Evolutionary conservation across 2,888 invertebrate genomes (phyloP).

Genomic region (Sarcophaga caerulescens): DNA sequence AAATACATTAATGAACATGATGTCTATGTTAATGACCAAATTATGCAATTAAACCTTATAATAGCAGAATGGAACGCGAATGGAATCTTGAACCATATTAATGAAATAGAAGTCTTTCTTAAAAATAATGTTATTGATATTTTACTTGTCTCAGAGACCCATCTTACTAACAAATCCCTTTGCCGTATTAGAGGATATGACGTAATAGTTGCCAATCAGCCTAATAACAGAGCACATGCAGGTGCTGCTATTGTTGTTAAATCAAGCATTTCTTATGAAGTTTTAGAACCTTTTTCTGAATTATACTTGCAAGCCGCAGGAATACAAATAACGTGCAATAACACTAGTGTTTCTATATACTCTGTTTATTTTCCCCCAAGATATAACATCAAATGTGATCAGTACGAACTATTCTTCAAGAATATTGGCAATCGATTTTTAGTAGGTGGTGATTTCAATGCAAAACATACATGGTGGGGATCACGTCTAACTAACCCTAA

Average conservation of each 20-base stretch:
- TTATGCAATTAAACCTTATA: constrained; percentile 54
- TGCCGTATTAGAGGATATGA: constrained; percentile 18
- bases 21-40: background rate
- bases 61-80: constrained; percentile 58
- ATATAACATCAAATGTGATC: too few relatives aligned
- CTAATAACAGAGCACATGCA: constrained; percentile 12
- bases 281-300: background rate
- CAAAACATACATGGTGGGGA: background rate
- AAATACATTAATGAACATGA: constrained; percentile 49
- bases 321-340: too few relatives aligned
- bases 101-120: background rate
- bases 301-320: too few relatives aligned
- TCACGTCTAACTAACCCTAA: background rate
- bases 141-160: constrained; percentile 32
- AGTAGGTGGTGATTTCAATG: background rate
- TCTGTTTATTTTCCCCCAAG: background rate
- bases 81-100: constrained; percentile 36
- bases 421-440: background rate
- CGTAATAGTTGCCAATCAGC: constrained; percentile 19
- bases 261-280: constrained; percentile 24
- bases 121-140: constrained; percentile 18
- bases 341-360: background rate
- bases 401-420: too few relatives aligned
- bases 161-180: constrained; percentile 14
- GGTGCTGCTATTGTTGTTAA: background rate